A percentile compares a stretch with the other conserved stretches of the same genome.
Evolutionary conservation across 2,888 invertebrate genomes (phyloP).

Genomic region (Pseudococcus longispinus): DNA sequence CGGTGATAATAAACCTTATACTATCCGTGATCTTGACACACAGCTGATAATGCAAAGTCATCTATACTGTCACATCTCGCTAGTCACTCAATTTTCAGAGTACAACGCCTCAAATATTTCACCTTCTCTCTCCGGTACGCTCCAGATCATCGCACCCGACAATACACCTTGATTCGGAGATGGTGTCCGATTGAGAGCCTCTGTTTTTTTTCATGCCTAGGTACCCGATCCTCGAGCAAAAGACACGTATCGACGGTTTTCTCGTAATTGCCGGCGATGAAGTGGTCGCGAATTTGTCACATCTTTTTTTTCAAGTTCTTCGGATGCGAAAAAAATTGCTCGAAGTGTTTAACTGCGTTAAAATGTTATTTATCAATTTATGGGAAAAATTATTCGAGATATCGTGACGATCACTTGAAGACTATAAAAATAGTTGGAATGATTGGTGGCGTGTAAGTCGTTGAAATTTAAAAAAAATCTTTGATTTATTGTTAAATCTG

Average conservation of each 20-base stretch:
- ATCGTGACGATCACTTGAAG: no score
- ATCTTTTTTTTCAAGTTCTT: background rate
- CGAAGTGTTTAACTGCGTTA: no score
- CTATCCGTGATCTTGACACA: slow-evolving; percentile 11
- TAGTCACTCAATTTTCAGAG: background rate
- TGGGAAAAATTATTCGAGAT: no score
- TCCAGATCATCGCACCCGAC: background rate
- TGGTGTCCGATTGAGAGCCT: background rate
- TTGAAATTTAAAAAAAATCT: no score
- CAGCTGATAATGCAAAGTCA: background rate
- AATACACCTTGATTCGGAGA: background rate
- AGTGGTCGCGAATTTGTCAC: background rate
- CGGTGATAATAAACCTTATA: background rate
- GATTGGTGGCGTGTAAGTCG: no score
- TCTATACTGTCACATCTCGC: background rate
- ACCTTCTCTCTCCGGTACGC: background rate
- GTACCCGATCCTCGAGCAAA: background rate
- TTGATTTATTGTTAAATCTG: no score
- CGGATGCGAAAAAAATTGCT: background rate
- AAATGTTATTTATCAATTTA: no score
- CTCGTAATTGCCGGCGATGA: background rate
- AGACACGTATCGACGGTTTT: background rate
- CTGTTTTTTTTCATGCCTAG: background rate
- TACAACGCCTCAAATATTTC: background rate
- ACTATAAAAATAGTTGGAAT: no score